Base-by-base conservation (phyloP, 2,113 vertebrate genomes). In the Calyptommatus sinebrachiatus region DNA sequence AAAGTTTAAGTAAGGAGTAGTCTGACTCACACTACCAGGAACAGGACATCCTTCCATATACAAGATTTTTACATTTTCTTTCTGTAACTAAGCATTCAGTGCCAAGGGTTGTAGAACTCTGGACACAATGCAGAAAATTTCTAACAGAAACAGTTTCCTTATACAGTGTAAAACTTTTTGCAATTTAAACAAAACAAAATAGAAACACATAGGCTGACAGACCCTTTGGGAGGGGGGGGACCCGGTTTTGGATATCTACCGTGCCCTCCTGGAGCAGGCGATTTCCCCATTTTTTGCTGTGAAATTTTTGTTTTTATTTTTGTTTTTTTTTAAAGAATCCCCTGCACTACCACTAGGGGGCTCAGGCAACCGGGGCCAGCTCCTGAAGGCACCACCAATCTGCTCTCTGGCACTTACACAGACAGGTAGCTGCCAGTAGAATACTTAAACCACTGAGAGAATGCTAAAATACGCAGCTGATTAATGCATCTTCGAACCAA, bases 1-100 rank as follows among this genome's bases (percentile, higher is more conserved):
- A 77, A 46, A 24, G 35, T 31, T 29, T 66, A 50, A 26, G 6
- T 8, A 63, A 65, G 62, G 46, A 45, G 46, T 4, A 63, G 41
- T 45, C 35, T 8, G n/a, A 45, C 21, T 61, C 60, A 22, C 73
- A 35, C 48, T 72, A 68, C 26, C 62, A 78, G 48, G 76, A 21
- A 66, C 65, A 5, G 62, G 50, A 78, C 21, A 79, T 83, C 45
- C 86, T 77, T 57, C 53, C 14, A 53, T 61, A 77, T 81, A 76
- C 2, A 3, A 61, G 63, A 16, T 71, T 85, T 35, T 71, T 48
- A 57, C 24, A 0, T 0, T 53, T 77, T 70, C 24, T 66, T 57
- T 35, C 14, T 26, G 22, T 14, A 35, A 60, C 61, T 28, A 46
- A 77, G 29, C 46, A 29, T 66, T 24, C 7, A 11, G 24, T 57